Base-by-base conservation (phyloP, 2,113 vertebrate species). In the Melanostigma gelatinosum region DNA sequence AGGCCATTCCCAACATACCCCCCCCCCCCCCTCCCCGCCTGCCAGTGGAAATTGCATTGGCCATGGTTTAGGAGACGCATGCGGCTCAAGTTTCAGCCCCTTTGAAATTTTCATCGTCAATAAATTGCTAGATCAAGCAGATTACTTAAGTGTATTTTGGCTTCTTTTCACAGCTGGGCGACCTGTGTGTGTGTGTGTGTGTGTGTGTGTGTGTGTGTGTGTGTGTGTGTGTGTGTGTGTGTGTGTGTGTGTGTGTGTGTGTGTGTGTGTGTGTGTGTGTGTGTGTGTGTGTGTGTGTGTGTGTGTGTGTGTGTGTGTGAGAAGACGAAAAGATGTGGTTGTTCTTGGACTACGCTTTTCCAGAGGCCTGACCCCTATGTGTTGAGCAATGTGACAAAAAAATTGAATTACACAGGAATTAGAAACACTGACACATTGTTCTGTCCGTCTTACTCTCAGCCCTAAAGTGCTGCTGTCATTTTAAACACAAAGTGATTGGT, bases 141-240 rank as follows among this genome's bases (percentile, higher is more conserved):
- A 93, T 94, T 93, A 89, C 90, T 91, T 89, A 83, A 93, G 92
- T 95, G 88, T 93, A 88, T 93, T 94, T 94, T 94, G 91, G 90
- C 87, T 88, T 85, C 90, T 91, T 91, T 92, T 90, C 88, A 91
- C 90, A 90, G 86, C 87, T 82, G 85, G 62, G 38, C 15, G 66
- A 85, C 82, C 82, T 68, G 38, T 77, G 27, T 40, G 57, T 75
- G 72, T 73, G 58, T 72, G 72, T 77, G 58, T 52, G 40, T 69
- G 27, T 71, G 42, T 40, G 61, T 32, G 22, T 57, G 63, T 78
- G 55, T 63, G 40, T 48, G 16, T 42, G 55, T 83, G 75, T 75
- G 52, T 72, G 68, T 80, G 60, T 79, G n/a, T 52, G 57, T 82
- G 72, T 72, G 57, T 72, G 71, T 78, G 57, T 60, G 52, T 48